Conservation (phyloP, 1,140 invertebrate genomes). For the Bombus picipes region DNA sequence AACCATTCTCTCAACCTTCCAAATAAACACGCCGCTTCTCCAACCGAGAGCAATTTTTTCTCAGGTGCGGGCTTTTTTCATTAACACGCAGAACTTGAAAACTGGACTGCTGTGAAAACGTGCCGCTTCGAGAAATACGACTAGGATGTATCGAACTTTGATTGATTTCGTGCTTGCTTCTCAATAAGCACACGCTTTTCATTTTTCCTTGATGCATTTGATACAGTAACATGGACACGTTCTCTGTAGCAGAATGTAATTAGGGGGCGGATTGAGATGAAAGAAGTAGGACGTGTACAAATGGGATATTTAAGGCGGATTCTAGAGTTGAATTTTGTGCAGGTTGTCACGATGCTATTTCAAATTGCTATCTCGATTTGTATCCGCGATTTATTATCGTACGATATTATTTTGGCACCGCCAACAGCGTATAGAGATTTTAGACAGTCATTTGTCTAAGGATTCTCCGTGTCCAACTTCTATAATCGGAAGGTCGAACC, state of each 20-base stretch:
- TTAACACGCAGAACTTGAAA: neutral
- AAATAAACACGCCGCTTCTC: neutral
- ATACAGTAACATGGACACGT: neutral
- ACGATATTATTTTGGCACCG: too few species aligned
- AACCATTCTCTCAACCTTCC: neutral
- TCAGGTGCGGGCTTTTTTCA: neutral
- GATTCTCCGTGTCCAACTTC: too few species aligned
- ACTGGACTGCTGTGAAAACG: neutral
- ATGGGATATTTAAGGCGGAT: too few species aligned
- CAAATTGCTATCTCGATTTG: too few species aligned
- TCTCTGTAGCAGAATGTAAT: neutral
- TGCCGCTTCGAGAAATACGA: neutral
- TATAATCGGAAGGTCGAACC: too few species aligned
- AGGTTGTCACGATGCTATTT: too few species aligned
- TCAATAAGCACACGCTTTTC: neutral
- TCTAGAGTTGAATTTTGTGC: too few species aligned
- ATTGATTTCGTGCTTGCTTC: neutral
- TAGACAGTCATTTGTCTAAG: too few species aligned
- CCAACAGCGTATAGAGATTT: too few species aligned
- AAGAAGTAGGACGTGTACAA: neutral
- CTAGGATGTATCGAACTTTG: neutral
- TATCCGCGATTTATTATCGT: too few species aligned
- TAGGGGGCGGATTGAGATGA: neutral
- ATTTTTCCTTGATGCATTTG: neutral
- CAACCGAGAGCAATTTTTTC: neutral